Conservation (phyloP, 1,140 invertebrate genomes). For the Bradysia coprophila region DNA sequence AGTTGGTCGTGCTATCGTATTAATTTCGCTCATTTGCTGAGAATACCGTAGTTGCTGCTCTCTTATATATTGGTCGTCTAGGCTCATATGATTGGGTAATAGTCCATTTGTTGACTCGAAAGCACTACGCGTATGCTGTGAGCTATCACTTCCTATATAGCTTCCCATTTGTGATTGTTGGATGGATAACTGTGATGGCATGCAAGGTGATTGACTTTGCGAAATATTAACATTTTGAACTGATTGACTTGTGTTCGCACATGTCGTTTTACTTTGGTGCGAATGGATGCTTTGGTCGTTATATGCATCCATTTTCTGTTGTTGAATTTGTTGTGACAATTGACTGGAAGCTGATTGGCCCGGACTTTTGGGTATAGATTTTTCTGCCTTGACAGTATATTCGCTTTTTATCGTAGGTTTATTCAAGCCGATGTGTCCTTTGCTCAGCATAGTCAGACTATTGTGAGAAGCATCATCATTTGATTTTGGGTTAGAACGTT, state of each 20-base stretch:
- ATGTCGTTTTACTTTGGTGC: no score
- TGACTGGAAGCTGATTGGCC: neutral
- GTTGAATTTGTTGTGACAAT: no score
- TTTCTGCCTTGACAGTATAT: neutral
- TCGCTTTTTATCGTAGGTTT: no score
- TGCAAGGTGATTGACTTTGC: neutral
- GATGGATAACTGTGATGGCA: neutral
- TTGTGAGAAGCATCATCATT: no score
- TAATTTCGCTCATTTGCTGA: conserved; percentile 2
- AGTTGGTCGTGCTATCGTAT: conserved; percentile 32
- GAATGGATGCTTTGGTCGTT: no score
- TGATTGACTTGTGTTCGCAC: no score
- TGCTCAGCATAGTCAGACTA: no score
- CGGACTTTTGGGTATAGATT: neutral
- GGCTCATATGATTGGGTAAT: neutral
- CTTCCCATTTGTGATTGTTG: neutral
- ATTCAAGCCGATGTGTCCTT: no score
- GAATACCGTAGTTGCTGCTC: conserved; percentile 6
- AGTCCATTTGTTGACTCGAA: neutral
- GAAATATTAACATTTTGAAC: no score
- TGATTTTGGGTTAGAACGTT: no score
- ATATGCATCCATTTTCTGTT: no score
- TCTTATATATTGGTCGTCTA: conserved; percentile 2
- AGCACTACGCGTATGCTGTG: neutral
- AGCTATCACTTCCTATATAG: neutral